phyloP scores from a whole-genome alignment of 2,888 invertebrate species.

The Leptarthrus brevirostris region DNA sequence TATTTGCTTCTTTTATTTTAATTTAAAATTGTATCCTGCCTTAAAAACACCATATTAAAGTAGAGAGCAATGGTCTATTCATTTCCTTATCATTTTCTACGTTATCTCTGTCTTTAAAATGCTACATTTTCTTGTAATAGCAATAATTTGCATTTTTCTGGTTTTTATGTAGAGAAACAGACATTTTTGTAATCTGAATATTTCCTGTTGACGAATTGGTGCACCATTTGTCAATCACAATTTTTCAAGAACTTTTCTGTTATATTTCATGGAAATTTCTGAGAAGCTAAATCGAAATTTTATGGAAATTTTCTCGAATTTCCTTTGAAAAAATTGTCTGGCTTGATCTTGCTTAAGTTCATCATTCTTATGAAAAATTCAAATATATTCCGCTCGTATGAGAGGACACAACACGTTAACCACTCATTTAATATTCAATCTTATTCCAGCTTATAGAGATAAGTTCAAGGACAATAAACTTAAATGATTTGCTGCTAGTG shows the following conservation, averaged over 20 bases:
- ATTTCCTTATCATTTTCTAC: too few species aligned
- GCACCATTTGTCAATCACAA: background rate
- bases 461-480: background rate
- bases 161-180: too few species aligned
- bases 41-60: too few species aligned
- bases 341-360: background rate
- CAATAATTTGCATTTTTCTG: too few species aligned
- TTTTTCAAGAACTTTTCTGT: background rate
- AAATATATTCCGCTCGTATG: background rate
- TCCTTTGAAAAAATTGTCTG: background rate
- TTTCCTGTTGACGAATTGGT: background rate
- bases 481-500: background rate
- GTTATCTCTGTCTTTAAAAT: too few species aligned
- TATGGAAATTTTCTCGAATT: constrained; percentile 7
- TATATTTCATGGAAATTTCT: background rate
- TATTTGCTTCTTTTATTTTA: too few species aligned
- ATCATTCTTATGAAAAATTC: background rate
- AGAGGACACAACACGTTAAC: background rate
- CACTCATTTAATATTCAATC: background rate
- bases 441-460: background rate
- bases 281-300: constrained; percentile 17
- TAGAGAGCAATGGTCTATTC: too few species aligned
- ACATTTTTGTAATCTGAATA: too few species aligned
- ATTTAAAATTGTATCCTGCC: too few species aligned
- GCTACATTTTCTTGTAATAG: too few species aligned